Conservation (phyloP, 2,797 vertebrate genomes). For the Coranthus polyacanthus region DNA sequence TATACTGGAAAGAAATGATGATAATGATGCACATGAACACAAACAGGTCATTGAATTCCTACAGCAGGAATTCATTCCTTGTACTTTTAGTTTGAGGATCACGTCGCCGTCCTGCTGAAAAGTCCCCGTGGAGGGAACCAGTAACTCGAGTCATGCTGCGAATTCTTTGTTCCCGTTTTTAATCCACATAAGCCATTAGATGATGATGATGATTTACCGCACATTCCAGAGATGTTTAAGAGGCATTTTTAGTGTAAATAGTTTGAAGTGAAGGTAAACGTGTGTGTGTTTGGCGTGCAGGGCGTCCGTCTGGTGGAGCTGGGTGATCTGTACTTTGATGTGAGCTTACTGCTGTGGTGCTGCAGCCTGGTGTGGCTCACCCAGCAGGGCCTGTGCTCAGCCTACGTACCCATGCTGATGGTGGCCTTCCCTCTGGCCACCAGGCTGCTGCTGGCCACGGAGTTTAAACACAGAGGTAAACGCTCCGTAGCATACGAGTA, state of each 20-base stretch:
- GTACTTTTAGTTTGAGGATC: no score
- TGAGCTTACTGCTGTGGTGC: slow-evolving; percentile 91
- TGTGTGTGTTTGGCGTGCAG: slow-evolving; percentile 77
- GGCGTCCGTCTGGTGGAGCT: slow-evolving; percentile 86
- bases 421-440: slow-evolving; percentile 92
- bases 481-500: not conserved
- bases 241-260: not conserved
- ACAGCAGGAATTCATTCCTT: no score
- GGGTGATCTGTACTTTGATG: slow-evolving; percentile 93
- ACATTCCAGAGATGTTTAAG: no score
- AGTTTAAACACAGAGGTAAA: slow-evolving; percentile 87
- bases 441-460: slow-evolving; percentile 87
- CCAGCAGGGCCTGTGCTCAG: slow-evolving; percentile 90
- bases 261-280: not conserved
- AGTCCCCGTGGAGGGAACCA: slow-evolving; percentile 4
- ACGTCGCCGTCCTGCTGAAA: not conserved
- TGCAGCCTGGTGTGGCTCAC: slow-evolving; percentile 87
- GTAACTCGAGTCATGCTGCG: not conserved
- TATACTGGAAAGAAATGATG: no score
- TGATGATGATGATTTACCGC: no score
- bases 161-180: slow-evolving; percentile 15
- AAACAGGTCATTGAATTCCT: no score
- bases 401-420: slow-evolving; percentile 93
- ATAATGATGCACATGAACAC: no score
- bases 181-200: not conserved